Percentiles rank a stretch among this genome's conserved stretches.
Evolutionary conservation across 2,797 vertebrate species (phyloP).

Genomic region (Gila robusta): DNA sequence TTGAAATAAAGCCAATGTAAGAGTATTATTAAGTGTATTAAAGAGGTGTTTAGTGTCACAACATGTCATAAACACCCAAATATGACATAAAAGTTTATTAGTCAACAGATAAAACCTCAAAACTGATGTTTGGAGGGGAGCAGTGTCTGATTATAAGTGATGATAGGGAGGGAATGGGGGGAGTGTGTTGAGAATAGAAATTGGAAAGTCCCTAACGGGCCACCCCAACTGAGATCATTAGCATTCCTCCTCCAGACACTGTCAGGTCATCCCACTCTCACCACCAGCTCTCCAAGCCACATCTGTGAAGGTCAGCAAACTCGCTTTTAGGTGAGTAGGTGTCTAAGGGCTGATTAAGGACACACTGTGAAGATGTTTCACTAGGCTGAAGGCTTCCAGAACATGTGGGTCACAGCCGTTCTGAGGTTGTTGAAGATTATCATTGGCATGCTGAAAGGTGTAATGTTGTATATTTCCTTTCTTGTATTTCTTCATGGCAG

Average conservation of each 20-base stretch:
- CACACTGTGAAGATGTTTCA: conserved; percentile 12
- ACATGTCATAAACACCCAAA: background rate
- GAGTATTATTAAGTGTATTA: background rate
- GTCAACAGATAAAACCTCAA: conserved; percentile 6
- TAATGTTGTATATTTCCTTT: background rate
- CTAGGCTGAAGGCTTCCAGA: background rate
- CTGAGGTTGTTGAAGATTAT: background rate
- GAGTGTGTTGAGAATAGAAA: background rate
- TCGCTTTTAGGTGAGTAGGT: background rate
- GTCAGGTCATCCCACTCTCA: background rate
- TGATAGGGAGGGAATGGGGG: background rate
- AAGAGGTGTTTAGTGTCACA: conserved; percentile 2
- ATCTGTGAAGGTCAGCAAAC: conserved; percentile 5
- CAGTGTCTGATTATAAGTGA: background rate
- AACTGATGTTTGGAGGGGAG: conserved; percentile 3
- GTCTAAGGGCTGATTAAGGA: background rate
- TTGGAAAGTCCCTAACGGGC: conserved; percentile 4
- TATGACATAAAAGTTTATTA: background rate
- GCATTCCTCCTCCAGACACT: background rate
- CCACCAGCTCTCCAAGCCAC: background rate
- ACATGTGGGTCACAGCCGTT: conserved; percentile 12
- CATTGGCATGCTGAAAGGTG: background rate
- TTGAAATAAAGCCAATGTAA: background rate
- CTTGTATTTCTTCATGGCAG: background rate
- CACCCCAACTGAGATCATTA: background rate